phyloP scores from a whole-genome alignment of 2,888 invertebrate species.

The Baronia brevicornis region DNA sequence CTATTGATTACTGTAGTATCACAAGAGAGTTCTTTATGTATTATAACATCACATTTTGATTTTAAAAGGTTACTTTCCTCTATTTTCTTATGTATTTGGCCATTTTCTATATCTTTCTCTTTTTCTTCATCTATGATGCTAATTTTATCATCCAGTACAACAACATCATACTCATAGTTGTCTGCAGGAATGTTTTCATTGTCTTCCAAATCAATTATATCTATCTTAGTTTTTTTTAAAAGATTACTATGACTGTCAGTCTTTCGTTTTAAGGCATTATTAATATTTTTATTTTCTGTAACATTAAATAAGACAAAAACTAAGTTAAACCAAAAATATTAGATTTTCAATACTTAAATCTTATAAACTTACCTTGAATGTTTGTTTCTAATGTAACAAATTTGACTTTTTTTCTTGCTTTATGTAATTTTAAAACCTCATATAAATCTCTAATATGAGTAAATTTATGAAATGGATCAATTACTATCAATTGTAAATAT shows the following conservation, averaged over 20 bases:
- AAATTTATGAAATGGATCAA: conserved; percentile 37
- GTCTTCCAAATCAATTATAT: conserved; percentile 25
- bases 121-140: conserved; percentile 10
- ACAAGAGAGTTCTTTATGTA: neutral
- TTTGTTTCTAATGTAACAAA: conserved; percentile 35
- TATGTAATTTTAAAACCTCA: conserved; percentile 30
- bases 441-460: conserved; percentile 39
- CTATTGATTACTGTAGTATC: too few species aligned
- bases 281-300: conserved; percentile 4
- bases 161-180: conserved; percentile 14
- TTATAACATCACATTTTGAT: conserved; percentile 5
- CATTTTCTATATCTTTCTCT: conserved; percentile 9
- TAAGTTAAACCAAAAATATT: too few species aligned
- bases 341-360: too few species aligned
- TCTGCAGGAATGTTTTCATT: conserved; percentile 19
- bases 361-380: conserved; percentile 19
- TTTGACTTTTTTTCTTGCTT: conserved; percentile 31
- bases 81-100: too few species aligned
- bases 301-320: conserved; percentile 1
- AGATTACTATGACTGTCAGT: conserved; percentile 3
- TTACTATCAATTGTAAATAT: conserved; percentile 25
- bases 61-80: conserved; percentile 8
- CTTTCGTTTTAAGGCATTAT: conserved; percentile 11
- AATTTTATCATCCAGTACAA: conserved; percentile 4
- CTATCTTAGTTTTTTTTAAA: conserved; percentile 22